Evolutionary conservation across 2,113 vertebrate species (phyloP).

Genomic region (Tachycineta bicolor): DNA sequence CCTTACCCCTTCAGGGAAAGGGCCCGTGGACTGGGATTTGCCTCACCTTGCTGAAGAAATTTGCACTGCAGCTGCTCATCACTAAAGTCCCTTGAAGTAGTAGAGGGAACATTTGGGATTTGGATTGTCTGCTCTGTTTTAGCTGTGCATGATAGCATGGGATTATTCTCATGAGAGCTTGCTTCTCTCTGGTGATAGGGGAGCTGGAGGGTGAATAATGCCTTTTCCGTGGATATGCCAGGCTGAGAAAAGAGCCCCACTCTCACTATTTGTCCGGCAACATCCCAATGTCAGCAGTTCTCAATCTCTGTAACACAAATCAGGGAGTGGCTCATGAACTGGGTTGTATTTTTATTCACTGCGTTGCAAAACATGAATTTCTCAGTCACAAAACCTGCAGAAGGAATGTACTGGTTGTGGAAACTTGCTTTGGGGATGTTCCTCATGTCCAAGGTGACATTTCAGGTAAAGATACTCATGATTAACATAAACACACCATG

Average conservation of each 20-base stretch:
- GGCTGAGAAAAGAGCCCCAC: background rate
- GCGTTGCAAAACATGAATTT: background rate
- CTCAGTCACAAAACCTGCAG: background rate
- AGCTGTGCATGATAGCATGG: background rate
- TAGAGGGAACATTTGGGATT: background rate
- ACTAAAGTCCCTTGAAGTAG: background rate
- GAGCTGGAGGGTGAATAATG: background rate
- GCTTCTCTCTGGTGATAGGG: background rate
- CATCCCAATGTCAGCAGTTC: fast-evolving
- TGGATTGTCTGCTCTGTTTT: background rate
- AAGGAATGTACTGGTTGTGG: background rate
- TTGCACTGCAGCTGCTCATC: background rate
- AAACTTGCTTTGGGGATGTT: background rate
- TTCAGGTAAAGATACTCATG: background rate
- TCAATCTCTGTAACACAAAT: background rate
- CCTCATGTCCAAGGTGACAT: background rate
- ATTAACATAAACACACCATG: background rate
- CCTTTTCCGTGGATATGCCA: background rate
- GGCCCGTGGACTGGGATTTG: background rate
- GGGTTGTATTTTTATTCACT: background rate
- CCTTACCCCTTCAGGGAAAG: background rate
- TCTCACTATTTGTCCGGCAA: background rate
- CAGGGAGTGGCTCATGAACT: fast-evolving
- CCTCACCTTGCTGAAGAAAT: background rate
- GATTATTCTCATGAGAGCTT: background rate